Conservation (phyloP, 2,888 invertebrate species). For the Belgica antarctica region DNA sequence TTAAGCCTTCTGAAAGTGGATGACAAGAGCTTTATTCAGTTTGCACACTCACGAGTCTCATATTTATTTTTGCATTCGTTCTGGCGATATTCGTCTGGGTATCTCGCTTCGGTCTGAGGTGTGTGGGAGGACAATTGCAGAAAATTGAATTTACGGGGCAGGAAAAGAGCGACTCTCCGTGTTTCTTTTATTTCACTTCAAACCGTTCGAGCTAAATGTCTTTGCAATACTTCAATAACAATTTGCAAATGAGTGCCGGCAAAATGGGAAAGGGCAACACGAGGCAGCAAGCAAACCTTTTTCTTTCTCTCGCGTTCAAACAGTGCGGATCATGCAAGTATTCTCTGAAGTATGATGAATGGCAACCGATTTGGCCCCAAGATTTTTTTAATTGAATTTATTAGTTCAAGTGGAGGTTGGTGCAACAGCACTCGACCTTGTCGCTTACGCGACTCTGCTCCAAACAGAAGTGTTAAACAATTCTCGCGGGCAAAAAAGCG, state of each 20-base stretch:
- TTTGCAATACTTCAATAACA: conserved; percentile 8
- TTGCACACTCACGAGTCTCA: background rate
- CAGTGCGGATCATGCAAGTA: conserved; percentile 12
- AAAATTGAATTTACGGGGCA: conserved; percentile 19
- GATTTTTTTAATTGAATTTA: conserved; percentile 18
- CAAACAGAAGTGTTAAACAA: conserved; percentile 18
- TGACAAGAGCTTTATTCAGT: conserved; percentile 15
- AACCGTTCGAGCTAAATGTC: background rate
- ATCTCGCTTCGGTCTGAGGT: background rate
- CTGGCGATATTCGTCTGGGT: background rate
- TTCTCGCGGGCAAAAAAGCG: conserved; percentile 17
- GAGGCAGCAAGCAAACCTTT: background rate
- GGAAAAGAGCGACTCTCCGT: background rate
- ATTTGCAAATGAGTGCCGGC: conserved; percentile 19
- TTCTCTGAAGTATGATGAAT: background rate
- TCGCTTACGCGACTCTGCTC: background rate
- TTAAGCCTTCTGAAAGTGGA: conserved; percentile 15
- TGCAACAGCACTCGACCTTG: conserved; percentile 25
- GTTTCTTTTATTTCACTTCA: conserved; percentile 6
- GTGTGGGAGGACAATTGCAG: conserved; percentile 5
- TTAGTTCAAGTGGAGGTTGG: conserved; percentile 1
- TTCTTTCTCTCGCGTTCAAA: background rate
- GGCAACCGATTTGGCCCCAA: background rate
- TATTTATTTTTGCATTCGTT: background rate
- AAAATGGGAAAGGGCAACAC: conserved; percentile 10